Conservation (phyloP, 2,113 vertebrate species). For the Heliornis fulica region DNA sequence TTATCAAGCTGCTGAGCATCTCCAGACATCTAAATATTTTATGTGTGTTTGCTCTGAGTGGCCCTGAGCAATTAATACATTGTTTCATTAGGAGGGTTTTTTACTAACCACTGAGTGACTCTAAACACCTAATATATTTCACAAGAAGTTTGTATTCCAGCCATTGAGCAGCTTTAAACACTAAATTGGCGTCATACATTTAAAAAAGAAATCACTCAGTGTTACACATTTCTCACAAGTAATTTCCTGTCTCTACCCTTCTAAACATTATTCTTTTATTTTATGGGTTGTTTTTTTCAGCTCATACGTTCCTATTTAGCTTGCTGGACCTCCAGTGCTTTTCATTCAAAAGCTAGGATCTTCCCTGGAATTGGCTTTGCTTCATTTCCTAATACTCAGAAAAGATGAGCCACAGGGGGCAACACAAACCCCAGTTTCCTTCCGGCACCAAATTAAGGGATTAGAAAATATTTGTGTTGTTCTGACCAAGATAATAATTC, state of each 20-base stretch:
- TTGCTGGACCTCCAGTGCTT: not conserved
- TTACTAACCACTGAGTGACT: slow-evolving; percentile 61
- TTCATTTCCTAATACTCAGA: slow-evolving; percentile 42
- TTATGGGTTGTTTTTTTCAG: not conserved
- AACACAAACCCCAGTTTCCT: not conserved
- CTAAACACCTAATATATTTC: slow-evolving; percentile 70
- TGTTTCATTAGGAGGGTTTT: slow-evolving; percentile 54
- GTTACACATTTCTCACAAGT: slow-evolving; percentile 54
- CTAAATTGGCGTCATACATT: slow-evolving; percentile 52
- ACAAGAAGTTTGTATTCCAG: slow-evolving; percentile 50
- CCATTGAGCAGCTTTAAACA: slow-evolving; percentile 64
- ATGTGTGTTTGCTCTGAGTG: slow-evolving; percentile 47
- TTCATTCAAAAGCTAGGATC: slow-evolving; percentile 25
- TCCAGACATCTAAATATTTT: slow-evolving; percentile 69
- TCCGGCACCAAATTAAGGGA: slow-evolving; percentile 15
- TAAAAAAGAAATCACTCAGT: slow-evolving; percentile 30
- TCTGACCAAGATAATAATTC: slow-evolving; percentile 23
- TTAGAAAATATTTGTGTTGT: slow-evolving; percentile 9
- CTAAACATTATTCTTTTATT: slow-evolving; percentile 44
- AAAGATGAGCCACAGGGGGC: not conserved
- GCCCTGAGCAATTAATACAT: slow-evolving; percentile 60
- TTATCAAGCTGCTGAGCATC: slow-evolving; percentile 67
- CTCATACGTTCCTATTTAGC: slow-evolving; percentile 17
- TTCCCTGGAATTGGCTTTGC: not conserved
- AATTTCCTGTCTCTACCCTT: slow-evolving; percentile 60